Base-by-base conservation (phyloP, 2,113 vertebrate species). In the Heterotilapia buettikoferi region DNA sequence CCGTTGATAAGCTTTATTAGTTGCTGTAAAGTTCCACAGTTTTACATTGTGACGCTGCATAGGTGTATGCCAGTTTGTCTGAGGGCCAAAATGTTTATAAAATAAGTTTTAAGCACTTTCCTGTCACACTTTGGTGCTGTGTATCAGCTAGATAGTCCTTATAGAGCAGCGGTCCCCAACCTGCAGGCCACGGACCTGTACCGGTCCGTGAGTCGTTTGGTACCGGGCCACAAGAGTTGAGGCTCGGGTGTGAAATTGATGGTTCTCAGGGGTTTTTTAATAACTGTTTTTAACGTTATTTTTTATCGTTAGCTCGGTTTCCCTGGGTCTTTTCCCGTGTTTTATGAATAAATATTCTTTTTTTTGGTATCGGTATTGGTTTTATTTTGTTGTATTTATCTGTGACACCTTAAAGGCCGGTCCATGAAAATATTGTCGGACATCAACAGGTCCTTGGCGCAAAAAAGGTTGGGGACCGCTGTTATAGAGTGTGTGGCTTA, bases 151-250 rank as follows among this genome's bases (percentile, higher is more conserved):
- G 21, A 73, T 19, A 50, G 24, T 50, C 16, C 26, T 31, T 36
- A 63, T 63, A 63, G 16, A 63, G 16, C 29, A 63, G 9, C 0
- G 1, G 59, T 33, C 9, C 29, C 9, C 29, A 63, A 63, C 59
- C 16, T 0, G 0, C 1, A 0, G 29, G 16, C 16, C 29, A 63
- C 0, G 3, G 16, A 19, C 59, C 29, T 0, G 16, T 33, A 63
- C 0, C 9, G 1, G 29, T 63, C 29, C 0, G 3, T 63, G 59
- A 33, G 59, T 63, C 6, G 2, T 11, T 63, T 63, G 31, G 31
- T 33, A 63, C 59, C 3, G 1, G 59, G 16, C 29, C 59, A 26
- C 53, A 26, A 61, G 9, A 63, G 29, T 63, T 63, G 59, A 63
- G 31, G 59, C 2, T 63, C 4, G 1, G 29, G 31, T 63, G 31